Evolutionary conservation across 35 echinoderm and acorn worm genomes (phyloP), one percentile per base, ranked within the genome.

Genomic region (Holothuria glaberrima): DNA sequence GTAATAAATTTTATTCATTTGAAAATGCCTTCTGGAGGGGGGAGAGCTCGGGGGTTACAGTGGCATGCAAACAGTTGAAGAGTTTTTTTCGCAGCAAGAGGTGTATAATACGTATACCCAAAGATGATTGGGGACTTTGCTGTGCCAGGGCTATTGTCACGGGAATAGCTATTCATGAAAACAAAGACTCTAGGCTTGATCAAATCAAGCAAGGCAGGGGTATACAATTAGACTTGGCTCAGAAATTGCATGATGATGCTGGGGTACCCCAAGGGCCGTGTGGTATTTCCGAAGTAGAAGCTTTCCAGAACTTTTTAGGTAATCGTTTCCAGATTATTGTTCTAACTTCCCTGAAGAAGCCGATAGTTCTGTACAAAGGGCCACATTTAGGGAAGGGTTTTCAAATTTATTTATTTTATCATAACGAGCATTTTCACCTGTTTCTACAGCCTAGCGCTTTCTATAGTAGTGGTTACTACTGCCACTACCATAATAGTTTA

Each of bases 181-280:
- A 81, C 32, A 21, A 81, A 59, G 58, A 59, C 48, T 34, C 76
- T 38, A 81, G 29, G 29, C 29, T 14, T 21, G 48, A 34, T 44
- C 44, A 81, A 50, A 81, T 81, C 29, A 21, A 54, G 19, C 30
- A 81, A 21, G 76, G 76, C 9, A 34, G 76, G 48, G 33, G 48
- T 9, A 81, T 81, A 16, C 76, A 81, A 28, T 46, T 54, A 81
- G 48, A 81, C 30, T 81, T 81, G 38, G 76, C 76, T 54, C 17
- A 46, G 0, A 81, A 81, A n/a, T 31, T 81, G 16, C 77, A 81
- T 48, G 77, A 0, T 24, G 77, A 81, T 31, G 77, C 9, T 22
- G 77, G 7, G 19, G 7, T 81, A 81, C 35, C 48, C 0, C 14
- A 48, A 57, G 48, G 3, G 29, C 17, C 17, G 45, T 50, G 77